Evolutionary conservation across 2,888 invertebrate genomes (phyloP).

Genomic region (Lamellibrachia columna): DNA sequence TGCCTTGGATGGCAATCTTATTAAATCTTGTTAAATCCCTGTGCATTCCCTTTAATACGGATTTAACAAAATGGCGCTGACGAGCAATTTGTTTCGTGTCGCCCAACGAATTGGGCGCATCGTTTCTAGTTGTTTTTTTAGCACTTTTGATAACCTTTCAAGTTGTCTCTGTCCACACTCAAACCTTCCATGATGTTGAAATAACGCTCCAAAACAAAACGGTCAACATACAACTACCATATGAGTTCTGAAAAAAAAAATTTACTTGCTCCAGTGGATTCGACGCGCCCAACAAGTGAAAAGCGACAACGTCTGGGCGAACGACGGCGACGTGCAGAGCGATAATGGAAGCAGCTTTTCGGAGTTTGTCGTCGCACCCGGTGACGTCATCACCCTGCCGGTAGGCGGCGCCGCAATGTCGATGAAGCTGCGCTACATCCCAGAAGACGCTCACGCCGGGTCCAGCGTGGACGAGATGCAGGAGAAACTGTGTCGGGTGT

Average conservation of each 20-base stretch:
- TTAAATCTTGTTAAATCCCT: too few species aligned
- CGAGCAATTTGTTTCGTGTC: too few species aligned
- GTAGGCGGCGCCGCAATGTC: background rate
- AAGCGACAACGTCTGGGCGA: background rate
- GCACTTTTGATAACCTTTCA: too few species aligned
- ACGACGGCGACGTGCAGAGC: background rate
- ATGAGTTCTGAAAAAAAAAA: background rate
- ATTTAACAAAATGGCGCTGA: too few species aligned
- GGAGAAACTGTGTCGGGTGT: background rate
- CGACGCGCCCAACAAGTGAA: background rate
- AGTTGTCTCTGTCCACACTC: too few species aligned
- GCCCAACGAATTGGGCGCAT: too few species aligned
- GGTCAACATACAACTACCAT: too few species aligned
- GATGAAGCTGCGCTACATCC: background rate
- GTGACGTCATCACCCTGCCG: constrained; percentile 6
- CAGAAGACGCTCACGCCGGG: background rate
- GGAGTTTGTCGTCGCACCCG: background rate
- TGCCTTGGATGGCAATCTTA: too few species aligned
- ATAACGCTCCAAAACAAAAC: too few species aligned
- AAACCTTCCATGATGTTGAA: too few species aligned
- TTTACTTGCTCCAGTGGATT: background rate
- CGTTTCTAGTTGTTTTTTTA: too few species aligned
- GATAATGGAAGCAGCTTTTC: background rate
- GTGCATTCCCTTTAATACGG: too few species aligned
- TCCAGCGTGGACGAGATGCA: background rate